A percentile compares a stretch with the other conserved stretches of the same genome.
phyloP scores from a whole-genome alignment of 35 echinoderm and acorn worm species.

The Holothuria glaberrima region DNA sequence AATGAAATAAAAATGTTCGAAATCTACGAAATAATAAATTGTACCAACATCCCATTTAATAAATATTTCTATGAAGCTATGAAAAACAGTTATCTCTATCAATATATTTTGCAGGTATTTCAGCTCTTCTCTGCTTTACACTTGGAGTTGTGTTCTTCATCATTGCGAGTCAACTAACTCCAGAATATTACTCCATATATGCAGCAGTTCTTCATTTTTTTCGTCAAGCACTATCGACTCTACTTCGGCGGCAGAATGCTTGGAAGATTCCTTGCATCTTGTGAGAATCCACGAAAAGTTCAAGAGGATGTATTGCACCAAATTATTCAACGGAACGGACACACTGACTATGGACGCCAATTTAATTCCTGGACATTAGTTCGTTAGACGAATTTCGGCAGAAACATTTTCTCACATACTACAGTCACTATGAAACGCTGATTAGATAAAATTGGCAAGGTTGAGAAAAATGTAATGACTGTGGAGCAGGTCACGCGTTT shows the following conservation, averaged over 20 bases:
- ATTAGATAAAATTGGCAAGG: conserved; percentile 66
- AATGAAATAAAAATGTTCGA: too few species aligned
- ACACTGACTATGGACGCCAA: conserved; percentile 65
- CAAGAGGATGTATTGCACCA: conserved; percentile 60
- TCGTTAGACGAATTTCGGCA: conserved; percentile 56
- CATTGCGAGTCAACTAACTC: conserved; percentile 8
- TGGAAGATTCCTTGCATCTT: background rate
- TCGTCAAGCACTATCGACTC: conserved; percentile 23
- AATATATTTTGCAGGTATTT: too few species aligned
- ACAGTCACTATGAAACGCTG: conserved; percentile 63
- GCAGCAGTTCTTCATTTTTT: background rate
- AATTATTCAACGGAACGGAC: conserved; percentile 38
- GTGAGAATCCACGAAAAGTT: conserved; percentile 49
- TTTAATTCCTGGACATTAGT: conserved; percentile 52
- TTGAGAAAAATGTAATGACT: conserved; percentile 70
- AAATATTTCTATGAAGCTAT: too few species aligned
- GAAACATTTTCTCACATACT: conserved; percentile 66
- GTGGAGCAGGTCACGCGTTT: conserved; percentile 27
- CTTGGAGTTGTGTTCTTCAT: background rate
- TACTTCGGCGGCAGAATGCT: conserved; percentile 4
- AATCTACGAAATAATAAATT: too few species aligned
- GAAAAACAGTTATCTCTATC: too few species aligned
- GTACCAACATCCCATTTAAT: too few species aligned
- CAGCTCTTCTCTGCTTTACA: background rate
- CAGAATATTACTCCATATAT: conserved; percentile 4